These are phyloP conservation scores for Rotaria magnacalcarata DNA, from an alignment of 2,888 invertebrate genomes.

Conservation along the genomic window DNA sequence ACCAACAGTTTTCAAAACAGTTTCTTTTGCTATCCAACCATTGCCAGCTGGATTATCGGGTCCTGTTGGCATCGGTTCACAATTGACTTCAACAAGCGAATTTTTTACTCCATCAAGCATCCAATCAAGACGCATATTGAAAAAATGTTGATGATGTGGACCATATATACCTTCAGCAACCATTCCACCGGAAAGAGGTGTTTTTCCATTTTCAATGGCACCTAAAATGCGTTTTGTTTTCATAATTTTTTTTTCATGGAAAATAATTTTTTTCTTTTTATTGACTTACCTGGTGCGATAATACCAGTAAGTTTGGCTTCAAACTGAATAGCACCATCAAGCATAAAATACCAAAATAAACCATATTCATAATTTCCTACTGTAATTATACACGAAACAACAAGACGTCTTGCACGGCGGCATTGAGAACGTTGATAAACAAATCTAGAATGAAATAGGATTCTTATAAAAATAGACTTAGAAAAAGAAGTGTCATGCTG, in stretches of 20 bases:
- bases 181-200: background rate
- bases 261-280: background rate
- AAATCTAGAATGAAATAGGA: background rate
- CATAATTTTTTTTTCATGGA: background rate
- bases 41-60: background rate
- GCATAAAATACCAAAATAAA: background rate
- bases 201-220: background rate
- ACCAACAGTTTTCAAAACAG: background rate
- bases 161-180: background rate
- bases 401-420: conserved; percentile 1
- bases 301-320: conserved; percentile 14
- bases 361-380: conserved; percentile 19
- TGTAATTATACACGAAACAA: background rate
- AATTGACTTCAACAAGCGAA: conserved; percentile 11
- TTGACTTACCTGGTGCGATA: background rate
- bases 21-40: conserved; percentile 28
- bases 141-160: conserved; percentile 32
- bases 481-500: background rate
- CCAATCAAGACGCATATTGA: conserved; percentile 25
- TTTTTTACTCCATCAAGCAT: background rate
- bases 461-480: background rate
- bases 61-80: background rate
- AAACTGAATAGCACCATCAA: background rate
- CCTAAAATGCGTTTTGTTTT: background rate
- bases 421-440: background rate